Conservation (phyloP, 1,140 invertebrate genomes). For the Neocloeon triangulifer region DNA sequence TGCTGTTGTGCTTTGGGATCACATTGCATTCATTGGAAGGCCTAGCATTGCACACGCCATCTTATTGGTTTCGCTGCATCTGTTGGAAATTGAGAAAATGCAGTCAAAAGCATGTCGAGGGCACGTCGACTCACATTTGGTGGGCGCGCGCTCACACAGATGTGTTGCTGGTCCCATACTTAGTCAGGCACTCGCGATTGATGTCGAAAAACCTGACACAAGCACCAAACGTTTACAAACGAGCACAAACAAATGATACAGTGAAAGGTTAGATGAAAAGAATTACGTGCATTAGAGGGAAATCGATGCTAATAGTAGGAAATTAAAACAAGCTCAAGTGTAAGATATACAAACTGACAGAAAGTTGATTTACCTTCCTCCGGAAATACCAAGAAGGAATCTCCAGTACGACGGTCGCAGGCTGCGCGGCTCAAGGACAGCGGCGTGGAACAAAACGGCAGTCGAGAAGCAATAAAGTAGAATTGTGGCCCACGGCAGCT, state of each 20-base stretch:
- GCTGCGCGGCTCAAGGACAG: conserved; percentile 53
- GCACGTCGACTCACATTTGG: no score
- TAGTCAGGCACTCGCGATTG: not conserved
- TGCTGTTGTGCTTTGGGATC: no score
- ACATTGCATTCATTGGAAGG: no score
- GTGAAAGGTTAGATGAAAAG: not conserved
- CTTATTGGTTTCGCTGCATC: no score
- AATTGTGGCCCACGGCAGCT: conserved; percentile 33
- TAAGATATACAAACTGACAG: no score
- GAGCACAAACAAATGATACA: not conserved
- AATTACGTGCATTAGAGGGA: not conserved
- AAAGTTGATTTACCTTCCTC: conserved; percentile 31
- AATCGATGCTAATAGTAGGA: no score
- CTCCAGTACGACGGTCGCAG: conserved; percentile 64
- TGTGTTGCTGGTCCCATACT: conserved; percentile 1
- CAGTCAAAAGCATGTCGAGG: no score
- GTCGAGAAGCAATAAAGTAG: conserved; percentile 60
- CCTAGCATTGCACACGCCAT: no score
- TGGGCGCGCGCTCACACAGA: no score
- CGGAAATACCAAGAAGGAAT: conserved; percentile 51
- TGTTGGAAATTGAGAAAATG: no score
- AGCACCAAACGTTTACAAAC: not conserved
- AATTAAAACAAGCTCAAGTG: no score
- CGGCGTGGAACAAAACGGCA: conserved; percentile 55
- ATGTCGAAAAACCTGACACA: conserved; percentile 1